Percentiles rank a stretch among this genome's conserved stretches.
phyloP scores from a whole-genome alignment of 2,888 invertebrate genomes.

The Drosophila anomalipes region DNA sequence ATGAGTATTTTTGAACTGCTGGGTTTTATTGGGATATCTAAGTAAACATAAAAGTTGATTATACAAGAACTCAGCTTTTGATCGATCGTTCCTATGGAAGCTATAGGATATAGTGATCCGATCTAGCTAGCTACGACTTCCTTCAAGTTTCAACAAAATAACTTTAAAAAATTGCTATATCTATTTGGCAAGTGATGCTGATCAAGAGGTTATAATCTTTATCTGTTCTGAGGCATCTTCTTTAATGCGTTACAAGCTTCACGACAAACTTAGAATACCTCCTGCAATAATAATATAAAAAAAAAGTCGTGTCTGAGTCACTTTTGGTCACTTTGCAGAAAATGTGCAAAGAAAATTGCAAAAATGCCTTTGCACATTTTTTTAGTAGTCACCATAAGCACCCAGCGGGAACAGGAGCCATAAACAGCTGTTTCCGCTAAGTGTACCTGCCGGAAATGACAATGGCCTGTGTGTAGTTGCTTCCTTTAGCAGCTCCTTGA shows the following conservation, averaged over 20 bases:
- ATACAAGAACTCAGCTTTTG: not conserved
- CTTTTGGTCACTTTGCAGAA: constrained; percentile 62
- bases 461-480: constrained; percentile 58
- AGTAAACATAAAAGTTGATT: constrained; percentile 1
- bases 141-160: not conserved
- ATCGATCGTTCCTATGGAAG: not conserved
- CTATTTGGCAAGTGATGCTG: not conserved
- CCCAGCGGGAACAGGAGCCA: constrained; percentile 8
- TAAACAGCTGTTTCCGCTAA: constrained; percentile 80
- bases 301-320: constrained; percentile 35
- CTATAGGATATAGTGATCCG: not conserved
- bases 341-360: constrained; percentile 59
- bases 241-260: not conserved
- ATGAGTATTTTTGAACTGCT: not conserved
- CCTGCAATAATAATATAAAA: constrained; percentile 9
- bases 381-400: constrained; percentile 2
- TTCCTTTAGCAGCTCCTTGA: constrained; percentile 44
- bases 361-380: constrained; percentile 61
- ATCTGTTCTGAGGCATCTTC: not conserved
- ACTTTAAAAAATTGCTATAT: not conserved
- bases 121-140: not conserved
- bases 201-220: not conserved
- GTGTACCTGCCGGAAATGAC: constrained; percentile 73
- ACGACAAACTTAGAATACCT: not conserved
- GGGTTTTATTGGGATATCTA: constrained; percentile 3